phyloP scores from a whole-genome alignment of 1,140 invertebrate genomes.

The Apis dorsata region DNA sequence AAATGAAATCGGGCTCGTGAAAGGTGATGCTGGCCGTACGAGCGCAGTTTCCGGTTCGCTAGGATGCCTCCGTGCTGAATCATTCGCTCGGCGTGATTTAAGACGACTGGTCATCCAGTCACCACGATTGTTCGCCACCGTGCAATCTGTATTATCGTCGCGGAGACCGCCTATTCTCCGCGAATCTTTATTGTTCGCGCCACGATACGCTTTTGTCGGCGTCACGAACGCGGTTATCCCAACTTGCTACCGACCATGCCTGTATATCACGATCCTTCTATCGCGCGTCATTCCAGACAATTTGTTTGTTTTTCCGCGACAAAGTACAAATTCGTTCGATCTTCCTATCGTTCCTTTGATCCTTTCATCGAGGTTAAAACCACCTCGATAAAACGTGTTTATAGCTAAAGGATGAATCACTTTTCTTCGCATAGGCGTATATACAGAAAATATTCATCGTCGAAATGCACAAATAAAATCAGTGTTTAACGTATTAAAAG shows the following conservation, averaged over 20 bases:
- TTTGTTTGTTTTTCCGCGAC: neutral
- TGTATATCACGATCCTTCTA: slow-evolving; percentile 4
- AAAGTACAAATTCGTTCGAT: neutral
- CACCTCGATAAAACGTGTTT: too few species aligned
- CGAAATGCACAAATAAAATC: too few species aligned
- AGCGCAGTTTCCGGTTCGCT: slow-evolving; percentile 52
- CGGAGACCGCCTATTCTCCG: slow-evolving; percentile 14
- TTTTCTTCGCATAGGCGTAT: too few species aligned
- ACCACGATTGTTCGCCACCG: slow-evolving; percentile 34
- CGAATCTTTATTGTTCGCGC: slow-evolving; percentile 50
- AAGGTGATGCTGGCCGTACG: neutral
- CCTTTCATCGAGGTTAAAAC: too few species aligned
- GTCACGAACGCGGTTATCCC: slow-evolving; percentile 39
- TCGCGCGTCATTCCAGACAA: neutral
- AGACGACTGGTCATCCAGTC: slow-evolving; percentile 47
- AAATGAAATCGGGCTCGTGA: slow-evolving; percentile 36
- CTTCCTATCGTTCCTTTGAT: too few species aligned
- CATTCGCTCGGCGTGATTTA: slow-evolving; percentile 44
- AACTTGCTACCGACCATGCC: slow-evolving; percentile 27
- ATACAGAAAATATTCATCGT: too few species aligned
- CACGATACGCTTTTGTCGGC: slow-evolving; percentile 43
- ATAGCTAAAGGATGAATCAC: too few species aligned
- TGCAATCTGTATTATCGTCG: slow-evolving; percentile 50
- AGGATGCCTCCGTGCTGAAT: slow-evolving; percentile 59
- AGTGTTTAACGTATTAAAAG: too few species aligned